These are phyloP conservation scores for Geococcyx californianus DNA, from an alignment of 2,113 vertebrate genomes.

Conservation along the genomic window DNA sequence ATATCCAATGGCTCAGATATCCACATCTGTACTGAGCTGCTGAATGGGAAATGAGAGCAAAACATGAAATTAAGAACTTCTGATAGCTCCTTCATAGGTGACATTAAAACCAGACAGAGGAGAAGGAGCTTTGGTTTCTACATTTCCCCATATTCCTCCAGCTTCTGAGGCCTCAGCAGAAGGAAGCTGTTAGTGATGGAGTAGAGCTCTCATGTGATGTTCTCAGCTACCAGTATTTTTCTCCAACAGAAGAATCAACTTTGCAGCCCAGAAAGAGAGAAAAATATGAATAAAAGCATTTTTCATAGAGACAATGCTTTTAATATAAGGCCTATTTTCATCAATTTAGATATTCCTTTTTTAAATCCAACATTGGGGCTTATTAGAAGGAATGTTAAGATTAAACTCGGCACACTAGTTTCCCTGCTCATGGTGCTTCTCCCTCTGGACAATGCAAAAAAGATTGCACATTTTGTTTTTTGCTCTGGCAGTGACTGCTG, in stretches of 20 bases:
- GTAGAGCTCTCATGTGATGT: neutral
- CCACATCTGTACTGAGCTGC: constrained; percentile 30
- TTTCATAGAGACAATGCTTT: neutral
- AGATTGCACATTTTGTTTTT: neutral
- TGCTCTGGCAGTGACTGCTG: neutral
- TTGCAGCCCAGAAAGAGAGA: neutral
- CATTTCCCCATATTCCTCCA: neutral
- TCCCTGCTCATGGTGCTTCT: neutral
- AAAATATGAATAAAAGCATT: neutral
- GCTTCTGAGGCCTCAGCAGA: neutral
- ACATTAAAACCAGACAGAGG: neutral
- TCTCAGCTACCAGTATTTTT: neutral
- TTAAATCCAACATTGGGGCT: neutral
- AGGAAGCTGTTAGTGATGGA: neutral
- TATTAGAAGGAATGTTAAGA: neutral
- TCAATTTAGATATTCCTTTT: neutral
- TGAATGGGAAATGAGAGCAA: constrained; percentile 28
- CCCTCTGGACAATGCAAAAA: neutral
- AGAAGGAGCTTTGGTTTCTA: neutral
- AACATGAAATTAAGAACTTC: constrained; percentile 47
- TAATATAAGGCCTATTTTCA: neutral
- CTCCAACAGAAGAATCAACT: neutral
- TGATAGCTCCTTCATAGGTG: neutral
- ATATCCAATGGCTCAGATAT: constrained; percentile 61
- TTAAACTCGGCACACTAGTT: neutral